Base-by-base conservation (phyloP, 2,113 vertebrate genomes). In the Emydura subglobosa region DNA sequence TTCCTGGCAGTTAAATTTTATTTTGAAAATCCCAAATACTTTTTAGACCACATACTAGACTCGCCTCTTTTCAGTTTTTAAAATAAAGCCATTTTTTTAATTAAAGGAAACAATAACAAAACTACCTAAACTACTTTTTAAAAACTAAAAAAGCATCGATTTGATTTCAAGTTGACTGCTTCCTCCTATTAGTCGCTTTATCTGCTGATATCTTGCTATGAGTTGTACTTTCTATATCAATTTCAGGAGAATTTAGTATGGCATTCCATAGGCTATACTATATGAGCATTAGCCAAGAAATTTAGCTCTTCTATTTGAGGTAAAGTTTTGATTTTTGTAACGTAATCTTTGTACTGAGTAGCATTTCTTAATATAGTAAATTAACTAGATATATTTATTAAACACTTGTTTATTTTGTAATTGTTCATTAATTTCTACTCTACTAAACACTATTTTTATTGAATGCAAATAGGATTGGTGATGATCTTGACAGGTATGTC, bases 1-100 rank as follows among this genome's bases (percentile, higher is more conserved):
- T 76, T 87, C 49, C 55, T 82, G 74, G 17, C 68, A 53, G 53
- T 44, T 53, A 12, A 85, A 74, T 14, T 83, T 91, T 3, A 81
- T 72, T 90, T 72, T 85, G n/a, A 83, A 91, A 90, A 88, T 53
- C 22, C 4, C 3, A 57, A 57, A 82, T 78, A n/a, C 29, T 81
- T 29, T 7, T 61, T 85, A 54, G 51, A 55, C 55, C 78, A 47
- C 21, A 79, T 44, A 88, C 7, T 5, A 53, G 86, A 2, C 65
- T 82, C 89, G 49, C 22, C 31, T 72, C 61, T 68, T 84, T 57
- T 83, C 44, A 65, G 27, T 19, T 61, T 74, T 87, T 83, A 76
- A 78, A 10, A 39, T 49, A 82, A 86, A 81, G 25, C 3, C 5
- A 72, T 72, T 78, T 59, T 72, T 44, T 78, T 4, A 78, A 78